Percentiles rank a stretch among this genome's conserved stretches.
These are phyloP conservation scores for Pseudorhombus dupliciocellatus DNA, from an alignment of 2,113 vertebrate genomes.

Conservation along the genomic window DNA sequence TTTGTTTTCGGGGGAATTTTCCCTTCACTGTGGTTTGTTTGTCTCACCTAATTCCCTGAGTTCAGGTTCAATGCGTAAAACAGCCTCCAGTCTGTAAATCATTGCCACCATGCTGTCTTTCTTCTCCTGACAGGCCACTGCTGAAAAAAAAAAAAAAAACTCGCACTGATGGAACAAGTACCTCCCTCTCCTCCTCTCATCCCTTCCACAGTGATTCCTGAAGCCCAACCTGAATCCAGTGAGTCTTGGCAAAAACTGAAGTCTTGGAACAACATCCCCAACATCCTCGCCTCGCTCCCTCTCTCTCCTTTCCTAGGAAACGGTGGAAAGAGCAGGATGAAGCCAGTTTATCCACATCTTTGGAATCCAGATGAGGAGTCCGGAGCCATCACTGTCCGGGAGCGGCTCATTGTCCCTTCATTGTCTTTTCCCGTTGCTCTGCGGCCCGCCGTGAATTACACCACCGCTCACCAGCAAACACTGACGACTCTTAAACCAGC, in stretches of 20 bases:
- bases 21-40: background rate
- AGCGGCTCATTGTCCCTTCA: conserved; percentile 57
- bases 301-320: conserved; percentile 81
- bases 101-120: conserved; percentile 45
- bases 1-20: conserved; percentile 26
- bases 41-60: conserved; percentile 7
- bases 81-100: conserved; percentile 28
- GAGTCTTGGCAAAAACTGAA: conserved; percentile 57
- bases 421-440: conserved; percentile 28
- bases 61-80: conserved; percentile 2
- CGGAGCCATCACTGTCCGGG: conserved; percentile 55
- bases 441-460: background rate
- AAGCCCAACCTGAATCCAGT: conserved; percentile 55
- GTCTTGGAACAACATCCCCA: conserved; percentile 56
- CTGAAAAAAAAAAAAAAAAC: conserved; percentile 46
- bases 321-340: conserved; percentile 59
- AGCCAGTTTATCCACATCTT: conserved; percentile 63
- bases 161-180: conserved; percentile 51
- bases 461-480: conserved; percentile 24
- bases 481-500: conserved; percentile 34
- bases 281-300: conserved; percentile 39
- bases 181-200: conserved; percentile 34
- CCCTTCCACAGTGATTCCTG: conserved; percentile 47
- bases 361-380: conserved; percentile 52
- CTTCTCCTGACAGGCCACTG: conserved; percentile 48